phyloP scores from a whole-genome alignment of 2,888 invertebrate genomes.

The Rosalia funebris region DNA sequence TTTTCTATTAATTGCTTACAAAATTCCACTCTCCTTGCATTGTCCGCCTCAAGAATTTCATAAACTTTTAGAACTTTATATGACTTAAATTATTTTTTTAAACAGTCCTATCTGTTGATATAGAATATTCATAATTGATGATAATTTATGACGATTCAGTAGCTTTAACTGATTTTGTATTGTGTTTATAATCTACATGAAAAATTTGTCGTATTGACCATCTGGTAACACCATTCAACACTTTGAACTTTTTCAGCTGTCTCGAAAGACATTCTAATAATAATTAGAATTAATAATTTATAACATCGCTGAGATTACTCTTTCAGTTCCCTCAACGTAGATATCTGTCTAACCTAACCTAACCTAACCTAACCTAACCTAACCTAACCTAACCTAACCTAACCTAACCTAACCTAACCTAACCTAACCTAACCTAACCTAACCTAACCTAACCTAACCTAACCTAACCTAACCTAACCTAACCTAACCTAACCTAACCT shows the following conservation, averaged over 20 bases:
- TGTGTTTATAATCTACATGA: background rate
- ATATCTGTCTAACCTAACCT: no score
- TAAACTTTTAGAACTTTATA: background rate
- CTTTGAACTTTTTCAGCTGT: background rate
- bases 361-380: no score
- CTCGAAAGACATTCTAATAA: background rate
- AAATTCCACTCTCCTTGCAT: background rate
- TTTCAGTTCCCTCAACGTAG: background rate
- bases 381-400: no score
- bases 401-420: no score
- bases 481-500: no score
- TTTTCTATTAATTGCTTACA: background rate
- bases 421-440: no score
- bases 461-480: no score
- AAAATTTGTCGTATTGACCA: background rate
- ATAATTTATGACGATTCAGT: no score
- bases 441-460: no score
- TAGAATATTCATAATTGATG: no score
- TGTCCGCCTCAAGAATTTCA: background rate
- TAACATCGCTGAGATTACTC: background rate
- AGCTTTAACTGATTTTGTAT: no score
- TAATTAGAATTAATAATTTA: background rate
- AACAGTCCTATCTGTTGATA: background rate
- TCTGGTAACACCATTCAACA: background rate
- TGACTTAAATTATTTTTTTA: background rate